Evolutionary conservation across 2,888 invertebrate species (phyloP), one percentile per base, ranked within the genome.

Genomic region (Synanthedon tipuliformis): DNA sequence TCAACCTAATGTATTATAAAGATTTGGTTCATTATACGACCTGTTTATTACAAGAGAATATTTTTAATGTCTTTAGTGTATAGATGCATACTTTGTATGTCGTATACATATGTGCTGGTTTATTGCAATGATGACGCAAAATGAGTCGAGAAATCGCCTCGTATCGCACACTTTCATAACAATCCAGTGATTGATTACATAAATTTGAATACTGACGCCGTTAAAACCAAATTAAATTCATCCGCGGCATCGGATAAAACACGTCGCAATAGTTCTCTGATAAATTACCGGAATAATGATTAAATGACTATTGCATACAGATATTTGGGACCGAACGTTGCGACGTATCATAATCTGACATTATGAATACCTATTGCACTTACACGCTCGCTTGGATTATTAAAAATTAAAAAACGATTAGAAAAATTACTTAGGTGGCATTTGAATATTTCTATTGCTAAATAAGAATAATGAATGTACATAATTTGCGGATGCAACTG

Each of bases 141-240:
- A 78, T 75, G 71, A 74, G 64, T 69, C 76, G 74, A 83, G 83
- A 83, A 82, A 82, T 81, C 78, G 69, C 73, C 78, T 75, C 65
- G 78, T 80, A 83, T 80, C 75, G 75, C 75, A 80, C 78, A 79
- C 82, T 86, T 86, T 86, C 86, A 84, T 84, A 87, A 86, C 83
- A 78, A 86, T 79, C 78, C 69, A 60, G 72, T 87, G 86, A 87
- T 86, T 86, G 85, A 87, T 87, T 84, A 80, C 75, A 79, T 79
- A 78, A 83, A 85, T 85, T 81, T 82, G 73, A 86, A 86, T 82
- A 79, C 78, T 75, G 75, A 76, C 73, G 76, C 78, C 67, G 78
- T 85, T 83, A 83, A 82, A 81, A 75, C 68, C 75, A 80, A 82
- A 85, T 86, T 86, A 82, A 86, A 83, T 78, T 78, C 75, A 80